Evolutionary conservation across 2,797 vertebrate genomes (phyloP).

Genomic region (Octomys mimax): DNA sequence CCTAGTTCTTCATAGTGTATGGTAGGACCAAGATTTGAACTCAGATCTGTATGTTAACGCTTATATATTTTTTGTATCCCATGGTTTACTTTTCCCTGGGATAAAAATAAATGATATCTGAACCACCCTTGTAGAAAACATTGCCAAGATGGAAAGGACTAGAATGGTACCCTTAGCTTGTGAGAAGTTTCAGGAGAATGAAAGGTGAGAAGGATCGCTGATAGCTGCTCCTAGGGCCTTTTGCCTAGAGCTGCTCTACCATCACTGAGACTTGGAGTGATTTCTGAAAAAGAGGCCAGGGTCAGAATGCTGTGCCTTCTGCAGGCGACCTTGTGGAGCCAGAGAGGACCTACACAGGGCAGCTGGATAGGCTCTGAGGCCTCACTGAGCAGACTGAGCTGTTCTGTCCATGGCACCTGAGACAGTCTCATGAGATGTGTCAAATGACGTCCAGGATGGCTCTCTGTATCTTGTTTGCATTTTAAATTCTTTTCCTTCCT

Average conservation of each 20-base stretch:
- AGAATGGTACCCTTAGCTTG: neutral
- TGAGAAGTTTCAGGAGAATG: neutral
- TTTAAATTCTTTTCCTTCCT: neutral
- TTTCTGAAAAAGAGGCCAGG: neutral
- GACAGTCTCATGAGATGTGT: rapidly evolving
- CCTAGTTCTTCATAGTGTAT: too few relatives aligned
- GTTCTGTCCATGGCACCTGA: neutral
- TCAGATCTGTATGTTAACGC: neutral
- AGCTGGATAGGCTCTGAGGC: rapidly evolving
- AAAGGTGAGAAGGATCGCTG: neutral
- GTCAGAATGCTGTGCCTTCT: too few relatives aligned
- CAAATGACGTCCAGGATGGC: neutral
- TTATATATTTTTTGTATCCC: neutral
- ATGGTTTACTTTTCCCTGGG: neutral
- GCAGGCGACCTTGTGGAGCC: neutral
- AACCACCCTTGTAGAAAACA: neutral
- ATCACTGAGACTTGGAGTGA: rapidly evolving
- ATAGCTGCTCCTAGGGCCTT: rapidly evolving
- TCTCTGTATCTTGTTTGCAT: neutral
- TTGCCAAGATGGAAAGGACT: neutral
- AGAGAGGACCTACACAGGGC: neutral
- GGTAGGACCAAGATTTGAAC: neutral
- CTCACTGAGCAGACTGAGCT: neutral
- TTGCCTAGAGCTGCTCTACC: neutral
- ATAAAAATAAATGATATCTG: neutral